Conservation (phyloP, 2,888 invertebrate species). For the Bembecia ichneumoniformis region DNA sequence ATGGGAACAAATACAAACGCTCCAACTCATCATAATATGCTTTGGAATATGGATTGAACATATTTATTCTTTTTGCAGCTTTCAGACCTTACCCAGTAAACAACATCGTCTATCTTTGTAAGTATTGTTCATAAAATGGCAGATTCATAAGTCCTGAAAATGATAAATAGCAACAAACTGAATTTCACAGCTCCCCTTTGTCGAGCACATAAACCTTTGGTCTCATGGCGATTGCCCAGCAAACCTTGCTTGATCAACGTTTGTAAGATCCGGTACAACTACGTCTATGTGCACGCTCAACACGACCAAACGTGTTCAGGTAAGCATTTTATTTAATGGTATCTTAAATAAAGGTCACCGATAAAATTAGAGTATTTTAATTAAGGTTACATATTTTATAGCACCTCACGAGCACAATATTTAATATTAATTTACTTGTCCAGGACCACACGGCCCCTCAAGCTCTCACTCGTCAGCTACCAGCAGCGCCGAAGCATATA, state of each 20-base stretch:
- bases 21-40: no score
- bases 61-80: slow-evolving; percentile 23
- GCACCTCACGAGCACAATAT: no score
- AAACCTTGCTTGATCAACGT: slow-evolving; percentile 31
- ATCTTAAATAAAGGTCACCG: no score
- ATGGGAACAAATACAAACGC: no score
- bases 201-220: slow-evolving; percentile 25
- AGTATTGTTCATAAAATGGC: slow-evolving; percentile 16
- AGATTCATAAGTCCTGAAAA: neutral
- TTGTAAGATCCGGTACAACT: slow-evolving; percentile 49
- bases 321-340: no score
- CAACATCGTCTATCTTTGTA: slow-evolving; percentile 42
- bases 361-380: no score
- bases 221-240: slow-evolving; percentile 33
- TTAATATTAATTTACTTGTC: no score
- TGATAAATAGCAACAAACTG: neutral
- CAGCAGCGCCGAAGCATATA: no score
- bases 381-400: no score
- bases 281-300: slow-evolving; percentile 38
- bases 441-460: no score
- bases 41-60: neutral
- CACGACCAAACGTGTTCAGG: no score
- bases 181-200: slow-evolving; percentile 37
- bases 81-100: slow-evolving; percentile 35
- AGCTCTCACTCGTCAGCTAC: no score